Evolutionary conservation across 1,140 invertebrate genomes (phyloP).

Genomic region (Pseudomyrmex sp.): DNA sequence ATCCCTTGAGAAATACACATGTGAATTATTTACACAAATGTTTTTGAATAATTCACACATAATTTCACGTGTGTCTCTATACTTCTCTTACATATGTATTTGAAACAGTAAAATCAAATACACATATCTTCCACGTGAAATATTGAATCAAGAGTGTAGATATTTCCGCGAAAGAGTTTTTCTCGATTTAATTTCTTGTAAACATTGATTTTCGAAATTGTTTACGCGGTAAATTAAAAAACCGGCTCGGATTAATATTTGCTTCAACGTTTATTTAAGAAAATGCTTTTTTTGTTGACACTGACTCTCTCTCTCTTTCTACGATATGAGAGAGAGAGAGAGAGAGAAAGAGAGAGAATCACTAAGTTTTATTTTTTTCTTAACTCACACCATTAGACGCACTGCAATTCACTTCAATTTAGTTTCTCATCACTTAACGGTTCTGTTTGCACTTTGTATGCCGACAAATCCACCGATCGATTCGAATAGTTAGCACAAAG

Average conservation of each 20-base stretch:
- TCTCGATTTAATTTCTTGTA: slow-evolving; percentile 6
- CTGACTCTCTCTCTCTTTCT: neutral
- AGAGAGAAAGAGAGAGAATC: too few relatives aligned
- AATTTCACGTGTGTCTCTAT: neutral
- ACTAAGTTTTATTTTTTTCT: too few relatives aligned
- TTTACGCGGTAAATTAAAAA: slow-evolving; percentile 18
- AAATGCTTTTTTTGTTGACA: neutral
- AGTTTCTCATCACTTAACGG: slow-evolving; percentile 7
- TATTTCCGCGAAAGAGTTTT: neutral
- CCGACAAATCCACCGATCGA: neutral
- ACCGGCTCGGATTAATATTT: neutral
- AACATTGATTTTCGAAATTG: slow-evolving; percentile 1
- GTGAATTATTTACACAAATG: slow-evolving; percentile 21
- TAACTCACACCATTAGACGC: neutral
- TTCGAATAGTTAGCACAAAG: neutral
- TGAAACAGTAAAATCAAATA: neutral
- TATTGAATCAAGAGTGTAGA: neutral
- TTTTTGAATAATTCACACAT: neutral
- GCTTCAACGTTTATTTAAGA: slow-evolving; percentile 2
- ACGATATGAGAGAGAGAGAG: too few relatives aligned
- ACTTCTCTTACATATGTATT: neutral
- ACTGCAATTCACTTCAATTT: neutral
- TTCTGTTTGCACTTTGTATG: neutral
- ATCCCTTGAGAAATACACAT: neutral
- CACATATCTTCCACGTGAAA: neutral